Percentiles rank a stretch among this genome's conserved stretches.
phyloP scores from a whole-genome alignment of 2,113 vertebrate species.

The Poeciliopsis turrubarensis region DNA sequence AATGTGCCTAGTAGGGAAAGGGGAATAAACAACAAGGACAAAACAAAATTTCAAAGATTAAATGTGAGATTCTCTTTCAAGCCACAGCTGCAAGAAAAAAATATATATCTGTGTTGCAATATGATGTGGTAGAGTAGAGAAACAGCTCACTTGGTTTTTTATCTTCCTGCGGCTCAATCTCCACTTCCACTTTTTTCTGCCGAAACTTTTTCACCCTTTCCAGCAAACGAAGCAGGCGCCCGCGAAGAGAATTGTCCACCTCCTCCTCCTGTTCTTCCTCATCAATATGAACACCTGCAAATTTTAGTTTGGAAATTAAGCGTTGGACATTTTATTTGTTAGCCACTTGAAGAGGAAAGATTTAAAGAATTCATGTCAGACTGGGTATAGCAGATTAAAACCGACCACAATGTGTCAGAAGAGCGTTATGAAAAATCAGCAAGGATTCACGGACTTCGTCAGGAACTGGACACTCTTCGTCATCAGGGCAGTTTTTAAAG shows the following conservation, averaged over 20 bases:
- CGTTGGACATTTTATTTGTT: background rate
- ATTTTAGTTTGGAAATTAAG: conserved; percentile 1
- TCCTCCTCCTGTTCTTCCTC: conserved; percentile 85
- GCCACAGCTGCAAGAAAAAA: background rate
- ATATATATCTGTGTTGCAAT: background rate
- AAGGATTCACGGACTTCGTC: conserved; percentile 84
- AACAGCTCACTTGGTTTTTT: conserved; percentile 86
- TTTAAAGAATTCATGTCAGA: background rate
- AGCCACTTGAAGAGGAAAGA: background rate
- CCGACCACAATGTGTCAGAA: conserved; percentile 91
- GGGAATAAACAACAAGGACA: background rate
- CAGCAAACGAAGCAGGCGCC: conserved; percentile 84
- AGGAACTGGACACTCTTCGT: conserved; percentile 85
- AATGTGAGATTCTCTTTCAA: background rate
- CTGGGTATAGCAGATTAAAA: conserved; percentile 1
- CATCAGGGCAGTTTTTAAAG: conserved; percentile 83
- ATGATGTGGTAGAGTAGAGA: background rate
- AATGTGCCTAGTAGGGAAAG: conserved; percentile 78
- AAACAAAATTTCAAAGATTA: background rate
- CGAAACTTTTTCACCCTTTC: conserved; percentile 84
- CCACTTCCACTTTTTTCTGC: conserved; percentile 80
- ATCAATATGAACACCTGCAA: conserved; percentile 87
- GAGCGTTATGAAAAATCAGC: conserved; percentile 83
- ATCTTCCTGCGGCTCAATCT: conserved; percentile 80
- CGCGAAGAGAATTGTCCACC: conserved; percentile 84